Evolutionary conservation across 2,797 vertebrate genomes (phyloP), one percentile per base, ranked within the genome.

Genomic region (Sandelia bainsii): DNA sequence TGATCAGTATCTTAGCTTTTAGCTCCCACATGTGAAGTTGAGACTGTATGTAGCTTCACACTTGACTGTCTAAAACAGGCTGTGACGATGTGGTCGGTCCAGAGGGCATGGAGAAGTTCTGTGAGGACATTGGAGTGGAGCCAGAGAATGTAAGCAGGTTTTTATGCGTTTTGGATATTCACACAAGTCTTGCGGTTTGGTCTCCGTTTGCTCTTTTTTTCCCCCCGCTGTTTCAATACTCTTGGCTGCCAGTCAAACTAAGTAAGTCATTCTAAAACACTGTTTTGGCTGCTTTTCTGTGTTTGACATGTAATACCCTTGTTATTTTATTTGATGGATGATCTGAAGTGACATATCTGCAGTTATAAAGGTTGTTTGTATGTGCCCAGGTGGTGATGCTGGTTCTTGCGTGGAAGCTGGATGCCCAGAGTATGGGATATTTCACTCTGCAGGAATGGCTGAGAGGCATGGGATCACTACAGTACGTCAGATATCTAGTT

Each of bases 101-200:
- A 50, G 98, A 99, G 89, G 98, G 98, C 70, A 99, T 99, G 97
- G 98, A 99, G 93, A 99, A 99, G 84, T 99, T 99, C 90, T 99
- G 98, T 93, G 98, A 99, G 93, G 98, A 99, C 89, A 99, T 99
- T 74, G 98, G 98, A 81, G 98, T 99, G 37, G 98, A 99, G 91
- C 98, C 98, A 65, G 98, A 99, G 94, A 99, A 99, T 75, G 98
- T 99, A 94, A 95, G 95, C 29, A 25, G 12, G 5, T 34, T 53
- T 62, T 44, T 50, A 40, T 45, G 1, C 16, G 11, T 72, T 49
- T 54, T 66, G 13, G 11, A 44, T 45, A 7, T 67, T 54, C 37
- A 3, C 10, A 66, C n/a, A 53, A 42, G 48, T 49, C 62, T 56
- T 42, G 16, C 13, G 20, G 25, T 64, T 57, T 44, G 46, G 25